Evolutionary conservation across 2,888 invertebrate species (phyloP), one percentile per base, ranked within the genome.

Genomic region (Drosophila buzzatii): DNA sequence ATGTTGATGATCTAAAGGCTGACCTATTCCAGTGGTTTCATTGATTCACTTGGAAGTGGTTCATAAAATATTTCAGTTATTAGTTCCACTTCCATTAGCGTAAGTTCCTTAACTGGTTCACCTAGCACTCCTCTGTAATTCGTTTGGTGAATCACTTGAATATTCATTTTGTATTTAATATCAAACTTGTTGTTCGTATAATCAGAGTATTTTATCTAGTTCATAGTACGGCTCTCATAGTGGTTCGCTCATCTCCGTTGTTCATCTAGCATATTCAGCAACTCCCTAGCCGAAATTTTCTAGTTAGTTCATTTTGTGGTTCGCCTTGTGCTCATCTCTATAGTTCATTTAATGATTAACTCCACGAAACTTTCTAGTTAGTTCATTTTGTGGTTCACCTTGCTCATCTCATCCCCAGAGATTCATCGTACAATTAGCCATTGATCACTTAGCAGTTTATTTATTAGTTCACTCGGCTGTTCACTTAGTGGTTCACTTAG

Each of bases 401-500:
- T n/a, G n/a, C n/a, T n/a, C n/a, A n/a, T n/a, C n/a, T n/a, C n/a
- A n/a, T n/a, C n/a, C n/a, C n/a, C n/a, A n/a, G n/a, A n/a, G n/a
- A n/a, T n/a, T n/a, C n/a, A 31, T 12, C 20, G 20, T 5, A 9
- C 23, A 23, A 52, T 52, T 37, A 53, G 37, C n/a, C 1, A 10
- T 39, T 23, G 37, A 20, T 31, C 14, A 51, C 6, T 51, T 33
- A 51, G 37, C 23, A 2, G 53, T 10, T 57, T 1, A 57, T 35
- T 57, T n/a, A 57, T 57, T 45, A 35, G 45, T 58, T 57, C 45
- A 35, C 16, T 44, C 23, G 33, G n/a, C 33, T 14, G 33, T 16
- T 35, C 57, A n/a, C 37, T 7, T 27, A 39, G 47, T 49, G 39
- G 59, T 49, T 59, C 49, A 41, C 49, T 49, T 49, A 31, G 31